phyloP scores from a whole-genome alignment of 2,797 vertebrate species.

The Tapirus indicus region DNA sequence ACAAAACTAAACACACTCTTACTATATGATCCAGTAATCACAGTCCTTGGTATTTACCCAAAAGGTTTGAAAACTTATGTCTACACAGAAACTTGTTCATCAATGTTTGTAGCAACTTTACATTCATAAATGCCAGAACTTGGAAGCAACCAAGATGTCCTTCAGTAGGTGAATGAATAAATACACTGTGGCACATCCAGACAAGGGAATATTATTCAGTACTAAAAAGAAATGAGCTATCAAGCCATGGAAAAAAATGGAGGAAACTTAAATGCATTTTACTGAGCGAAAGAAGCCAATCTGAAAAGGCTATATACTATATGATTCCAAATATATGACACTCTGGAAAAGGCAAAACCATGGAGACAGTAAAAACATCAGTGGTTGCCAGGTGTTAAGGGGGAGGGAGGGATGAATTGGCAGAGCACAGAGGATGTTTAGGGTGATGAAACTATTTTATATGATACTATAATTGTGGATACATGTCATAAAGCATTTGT shows the following conservation, averaged over 20 bases:
- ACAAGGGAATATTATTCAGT: neutral
- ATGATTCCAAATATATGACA: neutral
- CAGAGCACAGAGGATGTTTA: neutral
- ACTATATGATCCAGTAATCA: neutral
- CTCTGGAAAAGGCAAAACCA: neutral
- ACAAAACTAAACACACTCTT: neutral
- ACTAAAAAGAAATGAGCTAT: neutral
- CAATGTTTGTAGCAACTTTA: neutral
- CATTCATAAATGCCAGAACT: neutral
- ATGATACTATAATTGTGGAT: neutral
- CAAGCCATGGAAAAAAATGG: neutral
- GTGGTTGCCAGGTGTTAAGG: no score
- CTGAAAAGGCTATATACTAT: neutral
- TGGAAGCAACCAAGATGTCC: neutral
- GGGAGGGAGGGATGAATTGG: neutral
- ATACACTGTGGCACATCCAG: neutral
- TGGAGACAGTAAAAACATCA: neutral
- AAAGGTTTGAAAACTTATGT: neutral
- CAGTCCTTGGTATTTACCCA: neutral
- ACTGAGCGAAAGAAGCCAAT: neutral
- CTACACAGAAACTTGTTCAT: neutral
- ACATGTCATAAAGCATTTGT: neutral
- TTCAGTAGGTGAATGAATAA: neutral
- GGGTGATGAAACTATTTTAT: neutral
- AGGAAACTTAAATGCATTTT: neutral